Conservation (phyloP, 2,797 vertebrate species). For the Liparis tanakae region DNA sequence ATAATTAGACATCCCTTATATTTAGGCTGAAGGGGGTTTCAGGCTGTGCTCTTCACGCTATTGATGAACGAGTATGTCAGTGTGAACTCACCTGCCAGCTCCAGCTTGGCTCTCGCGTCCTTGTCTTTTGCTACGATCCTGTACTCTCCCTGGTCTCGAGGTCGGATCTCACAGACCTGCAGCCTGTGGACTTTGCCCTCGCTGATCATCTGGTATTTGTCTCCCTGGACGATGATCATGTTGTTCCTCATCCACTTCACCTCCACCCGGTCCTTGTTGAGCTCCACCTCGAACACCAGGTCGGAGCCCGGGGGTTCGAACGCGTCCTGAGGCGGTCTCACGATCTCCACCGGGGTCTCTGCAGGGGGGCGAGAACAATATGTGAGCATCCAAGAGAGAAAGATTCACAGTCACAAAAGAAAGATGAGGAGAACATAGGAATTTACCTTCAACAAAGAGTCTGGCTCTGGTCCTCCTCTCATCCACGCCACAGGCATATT, state of each 20-base stretch:
- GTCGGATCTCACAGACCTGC: constrained; percentile 95
- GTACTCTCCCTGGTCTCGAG: constrained; percentile 98
- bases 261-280: constrained; percentile 98
- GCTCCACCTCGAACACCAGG: constrained; percentile 92
- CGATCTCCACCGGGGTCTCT: constrained; percentile 98
- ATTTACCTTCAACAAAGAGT: constrained; percentile 95
- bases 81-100: constrained; percentile 89
- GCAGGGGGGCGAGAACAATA: constrained; percentile 17
- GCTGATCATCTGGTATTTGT: constrained; percentile 99
- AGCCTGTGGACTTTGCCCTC: constrained; percentile 95
- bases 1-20: background rate
- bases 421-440: background rate
- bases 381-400: background rate
- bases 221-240: constrained; percentile 97
- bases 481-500: constrained; percentile 96
- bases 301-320: constrained; percentile 93
- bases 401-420: background rate
- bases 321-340: constrained; percentile 92
- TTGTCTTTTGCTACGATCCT: constrained; percentile 98
- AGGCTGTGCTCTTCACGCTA: too few relatives aligned
- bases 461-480: constrained; percentile 93
- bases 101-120: constrained; percentile 95
- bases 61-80: background rate
- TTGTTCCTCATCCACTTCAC: constrained; percentile 98
- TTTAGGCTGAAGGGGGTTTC: background rate